phyloP scores from a whole-genome alignment of 23 tunicate species.

The Ascidia mentula region DNA sequence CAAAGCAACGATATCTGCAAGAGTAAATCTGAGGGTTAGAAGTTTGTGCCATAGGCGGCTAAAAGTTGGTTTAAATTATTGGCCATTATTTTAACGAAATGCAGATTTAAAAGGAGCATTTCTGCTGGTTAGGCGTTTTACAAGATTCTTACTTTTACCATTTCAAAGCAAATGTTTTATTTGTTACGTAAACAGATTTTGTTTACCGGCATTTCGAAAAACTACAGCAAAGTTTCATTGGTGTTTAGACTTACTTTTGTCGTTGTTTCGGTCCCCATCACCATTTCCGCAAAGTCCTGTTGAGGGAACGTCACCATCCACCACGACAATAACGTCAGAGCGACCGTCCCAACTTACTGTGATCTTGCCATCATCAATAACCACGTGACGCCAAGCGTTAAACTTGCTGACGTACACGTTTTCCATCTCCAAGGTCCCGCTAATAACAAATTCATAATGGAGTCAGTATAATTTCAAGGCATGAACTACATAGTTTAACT shows the following conservation, averaged over 20 bases:
- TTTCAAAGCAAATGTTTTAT: too few species aligned
- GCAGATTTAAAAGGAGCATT: too few species aligned
- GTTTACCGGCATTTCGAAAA: not conserved
- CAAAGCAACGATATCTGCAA: not conserved
- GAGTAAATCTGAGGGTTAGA: too few species aligned
- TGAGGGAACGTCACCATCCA: not conserved
- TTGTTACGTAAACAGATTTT: too few species aligned
- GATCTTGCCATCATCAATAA: slow-evolving; percentile 1
- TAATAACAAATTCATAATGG: too few species aligned
- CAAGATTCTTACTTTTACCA: too few species aligned
- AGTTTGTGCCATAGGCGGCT: too few species aligned
- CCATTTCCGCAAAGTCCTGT: slow-evolving; percentile 18
- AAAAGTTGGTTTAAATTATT: too few species aligned
- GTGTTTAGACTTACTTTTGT: not conserved
- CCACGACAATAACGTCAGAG: not conserved
- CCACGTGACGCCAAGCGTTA: slow-evolving; percentile 6
- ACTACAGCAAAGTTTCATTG: too few species aligned
- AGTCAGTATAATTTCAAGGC: too few species aligned
- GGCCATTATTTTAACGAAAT: too few species aligned
- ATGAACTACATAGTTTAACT: not conserved
- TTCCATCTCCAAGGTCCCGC: not conserved
- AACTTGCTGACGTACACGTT: not conserved
- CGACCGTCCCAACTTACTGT: not conserved
- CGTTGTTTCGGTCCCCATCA: not conserved
- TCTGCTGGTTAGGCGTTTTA: too few species aligned